Base-by-base conservation (phyloP, 2,888 invertebrate genomes). In the Pachymerium ferrugineum region DNA sequence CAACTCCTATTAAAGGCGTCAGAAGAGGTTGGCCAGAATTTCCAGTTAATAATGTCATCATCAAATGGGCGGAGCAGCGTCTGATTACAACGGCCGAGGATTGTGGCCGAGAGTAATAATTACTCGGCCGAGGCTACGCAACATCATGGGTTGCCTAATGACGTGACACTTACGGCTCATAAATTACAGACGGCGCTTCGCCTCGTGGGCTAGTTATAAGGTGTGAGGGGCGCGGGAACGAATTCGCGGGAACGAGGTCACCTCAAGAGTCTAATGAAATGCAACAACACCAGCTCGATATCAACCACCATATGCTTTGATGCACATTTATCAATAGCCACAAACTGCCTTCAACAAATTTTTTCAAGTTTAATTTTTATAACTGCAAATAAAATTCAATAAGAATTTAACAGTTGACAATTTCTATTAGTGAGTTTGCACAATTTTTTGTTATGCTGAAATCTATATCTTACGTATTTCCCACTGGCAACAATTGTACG, bases 131-230 rank as follows among this genome's bases (percentile, higher is more conserved):
- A 29, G 31, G 68, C 68, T 68, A 68, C 31, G 68, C 68, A 68
- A 70, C 70, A 33, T 70, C 70, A 70, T 25, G 35, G 70, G 33
- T 33, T 25, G 70, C 31, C 70, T 70, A 70, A 70, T 70, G 70
- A 70, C 70, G 70, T 70, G 70, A 70, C 70, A 70, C 70, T 70
- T 70, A 70, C 70, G 70, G 35, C 35, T 33, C 33, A 70, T 70
- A 70, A 70, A 70, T 70, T 70, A 70, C 70, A 35, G 35, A 35
- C 33, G 22, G 70, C 31, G 22, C 31, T 68, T 68, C 68, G 68
- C 68, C 31, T 31, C 68, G 68, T 31, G 68, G 68, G 14, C 68
- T 68, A 16, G 68, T 68, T 31, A 68, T 29, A 31, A 28, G 68
- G 5, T 25, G 2, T 16, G 31, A 68, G 30, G 28, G 68, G 68